Evolutionary conservation across 2,888 invertebrate genomes (phyloP), one percentile per base, ranked within the genome.

Genomic region (Ophion slaviceki): DNA sequence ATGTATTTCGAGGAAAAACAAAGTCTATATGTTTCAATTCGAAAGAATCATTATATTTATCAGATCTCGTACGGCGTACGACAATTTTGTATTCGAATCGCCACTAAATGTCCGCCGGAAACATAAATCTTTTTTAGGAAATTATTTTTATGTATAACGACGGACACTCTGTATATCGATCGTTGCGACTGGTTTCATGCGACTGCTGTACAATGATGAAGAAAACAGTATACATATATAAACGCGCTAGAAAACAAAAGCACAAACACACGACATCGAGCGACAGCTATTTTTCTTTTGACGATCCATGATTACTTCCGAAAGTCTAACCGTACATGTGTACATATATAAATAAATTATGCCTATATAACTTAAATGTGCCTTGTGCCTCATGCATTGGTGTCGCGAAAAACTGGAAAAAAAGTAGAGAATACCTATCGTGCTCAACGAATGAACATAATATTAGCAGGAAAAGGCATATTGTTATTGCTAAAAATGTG

Each of bases 371-470:
- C 80, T 72, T 86, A 82, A 81, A 86, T 86, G 85, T 86, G 85
- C 85, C 85, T 86, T 86, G 80, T 82, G 85, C 82, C 80, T 86
- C 67, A 80, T 82, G 85, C 85, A 86, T 86, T 80, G 61, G 80
- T 85, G 75, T 85, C 82, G 77, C 62, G 77, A 59, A 61, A 70
- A 78, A 78, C 10, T 68, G 20, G 32, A 71, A 11, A 53, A n/a
- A 53, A 20, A 53, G 17, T 32, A 71, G 10, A 53, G 24, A 11
- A 70, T 17, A 53, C 70, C 53, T 67, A 53, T 17, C 59, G 74
- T 68, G 53, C 67, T 57, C 47, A 68, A 79, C 47, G n/a, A 64
- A 67, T 40, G 61, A 32, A 72, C 53, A 74, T 17, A 64, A 24
- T 47, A 47, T 47, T 47, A 10, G 47, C 40, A 36, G n/a, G 57